Evolutionary conservation across 2,888 invertebrate genomes (phyloP).

Genomic region (Melinaea menophilus): DNA sequence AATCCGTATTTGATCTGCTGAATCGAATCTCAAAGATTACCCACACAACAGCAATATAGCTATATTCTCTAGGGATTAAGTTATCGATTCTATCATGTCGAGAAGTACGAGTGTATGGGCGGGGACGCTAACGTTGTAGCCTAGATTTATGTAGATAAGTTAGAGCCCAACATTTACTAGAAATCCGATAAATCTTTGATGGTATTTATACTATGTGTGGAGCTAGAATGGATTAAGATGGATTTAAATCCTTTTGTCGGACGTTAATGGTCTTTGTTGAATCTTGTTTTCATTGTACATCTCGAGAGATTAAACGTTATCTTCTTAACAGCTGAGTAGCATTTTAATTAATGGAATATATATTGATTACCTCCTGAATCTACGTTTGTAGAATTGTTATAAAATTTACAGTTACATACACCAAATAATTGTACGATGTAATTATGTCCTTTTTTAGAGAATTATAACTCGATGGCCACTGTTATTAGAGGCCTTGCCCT

Average conservation of each 20-base stretch:
- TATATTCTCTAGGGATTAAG: constrained; percentile 25
- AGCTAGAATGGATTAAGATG: not conserved
- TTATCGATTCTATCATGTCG: constrained; percentile 29
- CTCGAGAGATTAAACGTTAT: too few relatives aligned
- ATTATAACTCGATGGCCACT: too few relatives aligned
- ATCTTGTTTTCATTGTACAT: not conserved
- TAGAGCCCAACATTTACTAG: constrained; percentile 15
- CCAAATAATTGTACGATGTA: too few relatives aligned
- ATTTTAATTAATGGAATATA: too few relatives aligned
- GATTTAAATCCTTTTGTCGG: too few relatives aligned
- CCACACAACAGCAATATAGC: constrained; percentile 16
- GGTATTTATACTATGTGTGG: constrained; percentile 10
- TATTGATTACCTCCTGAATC: too few relatives aligned
- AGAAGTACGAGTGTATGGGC: constrained; percentile 21
- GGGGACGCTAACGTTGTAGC: constrained; percentile 10
- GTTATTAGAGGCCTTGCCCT: too few relatives aligned
- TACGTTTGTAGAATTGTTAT: too few relatives aligned
- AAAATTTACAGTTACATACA: too few relatives aligned
- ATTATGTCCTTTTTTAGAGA: too few relatives aligned
- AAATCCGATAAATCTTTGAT: constrained; percentile 14
- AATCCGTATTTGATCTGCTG: constrained; percentile 14
- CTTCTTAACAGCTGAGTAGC: too few relatives aligned
- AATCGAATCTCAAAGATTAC: constrained; percentile 26
- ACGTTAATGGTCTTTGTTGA: constrained; percentile 2
- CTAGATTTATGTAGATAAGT: constrained; percentile 27